These are phyloP conservation scores for Melanotus villosus DNA, from an alignment of 2,888 invertebrate species.

Conservation along the genomic window DNA sequence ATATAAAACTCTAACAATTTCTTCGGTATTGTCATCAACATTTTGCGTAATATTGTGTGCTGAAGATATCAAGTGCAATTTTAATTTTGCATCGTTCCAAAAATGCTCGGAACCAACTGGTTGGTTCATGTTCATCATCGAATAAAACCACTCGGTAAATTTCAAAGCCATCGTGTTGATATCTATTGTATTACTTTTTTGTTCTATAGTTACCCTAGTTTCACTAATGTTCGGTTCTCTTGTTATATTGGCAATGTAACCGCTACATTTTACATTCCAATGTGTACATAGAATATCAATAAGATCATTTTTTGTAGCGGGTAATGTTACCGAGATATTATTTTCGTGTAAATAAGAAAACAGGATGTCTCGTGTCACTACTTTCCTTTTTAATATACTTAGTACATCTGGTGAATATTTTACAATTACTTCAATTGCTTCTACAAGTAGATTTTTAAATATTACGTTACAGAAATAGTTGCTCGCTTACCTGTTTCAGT, in stretches of 20 bases:
- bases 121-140: constrained; percentile 65
- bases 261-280: constrained; percentile 65
- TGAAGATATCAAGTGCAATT: constrained; percentile 59
- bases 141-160: constrained; percentile 74
- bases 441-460: no score
- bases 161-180: constrained; percentile 70
- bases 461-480: constrained; percentile 15
- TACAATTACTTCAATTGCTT: constrained; percentile 70
- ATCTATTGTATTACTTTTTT: constrained; percentile 1
- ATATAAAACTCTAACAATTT: constrained; percentile 65
- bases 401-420: constrained; percentile 69
- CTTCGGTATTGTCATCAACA: constrained; percentile 60
- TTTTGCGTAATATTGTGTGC: constrained; percentile 54
- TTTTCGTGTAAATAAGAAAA: constrained; percentile 71
- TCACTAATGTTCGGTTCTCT: neutral
- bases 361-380: constrained; percentile 71
- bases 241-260: neutral
- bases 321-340: constrained; percentile 66
- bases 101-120: constrained; percentile 70
- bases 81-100: constrained; percentile 70
- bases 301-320: constrained; percentile 70
- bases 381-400: constrained; percentile 70
- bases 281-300: constrained; percentile 67
- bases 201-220: neutral
- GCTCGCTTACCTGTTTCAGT: constrained; percentile 57